Percentiles rank a stretch among this genome's conserved stretches.
Conservation (phyloP, 1,140 invertebrate genomes). For the Brachionus angularis region DNA sequence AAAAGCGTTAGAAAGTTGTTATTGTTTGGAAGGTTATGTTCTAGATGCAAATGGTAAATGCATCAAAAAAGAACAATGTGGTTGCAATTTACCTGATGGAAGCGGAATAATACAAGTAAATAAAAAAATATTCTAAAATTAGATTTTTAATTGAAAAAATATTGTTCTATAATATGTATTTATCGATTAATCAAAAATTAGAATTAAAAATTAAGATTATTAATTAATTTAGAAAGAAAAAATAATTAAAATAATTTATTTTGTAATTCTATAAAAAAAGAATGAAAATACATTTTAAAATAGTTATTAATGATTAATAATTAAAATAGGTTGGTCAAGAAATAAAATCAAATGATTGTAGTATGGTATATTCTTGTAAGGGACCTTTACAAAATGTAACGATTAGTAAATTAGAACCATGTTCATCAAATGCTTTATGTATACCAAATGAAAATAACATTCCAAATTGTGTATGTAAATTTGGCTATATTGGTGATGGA, state of each 20-base stretch:
- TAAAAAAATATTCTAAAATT: too few species aligned
- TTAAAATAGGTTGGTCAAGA: background rate
- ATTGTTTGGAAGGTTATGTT: slow-evolving; percentile 28
- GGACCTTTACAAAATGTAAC: background rate
- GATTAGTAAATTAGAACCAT: background rate
- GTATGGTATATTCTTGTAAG: background rate
- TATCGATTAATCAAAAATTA: too few species aligned
- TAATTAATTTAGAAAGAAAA: background rate
- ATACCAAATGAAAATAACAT: background rate
- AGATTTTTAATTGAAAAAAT: too few species aligned
- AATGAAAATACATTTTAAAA: background rate
- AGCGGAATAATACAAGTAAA: slow-evolving; percentile 1
- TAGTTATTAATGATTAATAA: background rate
- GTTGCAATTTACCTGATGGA: slow-evolving; percentile 29
- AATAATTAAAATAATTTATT: background rate
- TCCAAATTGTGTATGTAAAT: slow-evolving; percentile 3
- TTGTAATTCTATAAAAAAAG: too few species aligned
- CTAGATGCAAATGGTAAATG: slow-evolving; percentile 4
- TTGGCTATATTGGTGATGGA: slow-evolving; percentile 8
- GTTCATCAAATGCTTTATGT: slow-evolving; percentile 1
- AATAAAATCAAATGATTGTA: background rate
- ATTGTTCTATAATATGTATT: too few species aligned
- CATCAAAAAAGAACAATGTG: slow-evolving; percentile 7
- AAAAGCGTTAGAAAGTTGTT: slow-evolving; percentile 31
- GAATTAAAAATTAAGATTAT: too few species aligned